Conservation (phyloP, 2,113 vertebrate genomes). For the Charadrius vociferus region DNA sequence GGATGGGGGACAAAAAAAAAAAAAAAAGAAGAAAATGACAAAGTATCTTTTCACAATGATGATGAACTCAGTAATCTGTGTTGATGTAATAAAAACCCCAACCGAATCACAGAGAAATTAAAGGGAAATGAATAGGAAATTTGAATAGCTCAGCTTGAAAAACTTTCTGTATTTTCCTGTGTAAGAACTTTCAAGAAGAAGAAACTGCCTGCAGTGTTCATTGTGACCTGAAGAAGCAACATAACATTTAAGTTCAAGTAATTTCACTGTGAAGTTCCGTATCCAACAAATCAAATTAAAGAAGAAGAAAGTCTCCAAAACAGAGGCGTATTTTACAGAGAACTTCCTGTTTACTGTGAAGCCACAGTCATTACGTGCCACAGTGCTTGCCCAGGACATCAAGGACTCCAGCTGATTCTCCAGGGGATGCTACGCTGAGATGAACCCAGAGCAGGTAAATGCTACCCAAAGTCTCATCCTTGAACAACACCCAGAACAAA, state of each 20-base stretch:
- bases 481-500: background rate
- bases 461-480: background rate
- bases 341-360: background rate
- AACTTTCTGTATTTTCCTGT: background rate
- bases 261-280: background rate
- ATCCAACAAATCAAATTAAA: background rate
- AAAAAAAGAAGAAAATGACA: background rate
- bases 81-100: background rate
- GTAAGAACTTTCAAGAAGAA: background rate
- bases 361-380: fast-evolving
- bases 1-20: fast-evolving
- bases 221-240: background rate
- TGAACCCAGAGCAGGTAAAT: background rate
- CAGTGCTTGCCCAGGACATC: background rate
- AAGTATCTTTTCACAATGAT: background rate
- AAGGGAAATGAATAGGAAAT: background rate
- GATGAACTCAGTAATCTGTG: background rate
- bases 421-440: background rate
- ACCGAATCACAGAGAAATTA: background rate
- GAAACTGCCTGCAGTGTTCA: background rate
- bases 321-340: background rate
- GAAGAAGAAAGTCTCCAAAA: background rate
- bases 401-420: background rate
- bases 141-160: background rate
- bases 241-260: background rate